phyloP scores from a whole-genome alignment of 1,140 invertebrate species.

The Oryzaephilus surinamensis region DNA sequence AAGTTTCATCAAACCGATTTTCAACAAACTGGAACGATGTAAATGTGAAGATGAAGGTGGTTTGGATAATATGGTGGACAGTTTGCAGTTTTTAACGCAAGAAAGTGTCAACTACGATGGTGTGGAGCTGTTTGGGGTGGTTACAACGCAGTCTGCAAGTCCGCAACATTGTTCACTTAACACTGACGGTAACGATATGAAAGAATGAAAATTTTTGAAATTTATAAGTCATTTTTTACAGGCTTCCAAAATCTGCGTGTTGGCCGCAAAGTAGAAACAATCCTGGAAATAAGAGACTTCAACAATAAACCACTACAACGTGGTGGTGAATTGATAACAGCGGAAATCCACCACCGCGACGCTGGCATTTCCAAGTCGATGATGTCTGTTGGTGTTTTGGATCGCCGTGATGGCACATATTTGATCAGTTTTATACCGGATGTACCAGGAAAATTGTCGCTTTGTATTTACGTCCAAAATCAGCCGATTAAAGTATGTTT shows the following conservation, averaged over 20 bases:
- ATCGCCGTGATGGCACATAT: constrained; percentile 51
- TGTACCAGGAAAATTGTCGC: constrained; percentile 44
- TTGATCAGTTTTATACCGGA: constrained; percentile 46
- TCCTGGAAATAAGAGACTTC: constrained; percentile 42
- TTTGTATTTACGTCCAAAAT: constrained; percentile 50
- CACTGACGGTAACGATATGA: constrained; percentile 38
- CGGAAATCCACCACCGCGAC: constrained; percentile 37
- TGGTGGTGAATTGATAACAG: constrained; percentile 40
- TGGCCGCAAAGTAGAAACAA: constrained; percentile 38
- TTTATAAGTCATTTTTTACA: constrained; percentile 7
- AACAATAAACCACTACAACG: constrained; percentile 42
- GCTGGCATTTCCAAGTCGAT: constrained; percentile 40
- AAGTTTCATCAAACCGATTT: constrained; percentile 48
- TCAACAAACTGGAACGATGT: constrained; percentile 50
- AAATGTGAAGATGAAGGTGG: constrained; percentile 32
- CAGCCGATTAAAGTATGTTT: constrained; percentile 46
- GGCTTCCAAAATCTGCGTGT: constrained; percentile 36
- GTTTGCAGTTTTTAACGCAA: constrained; percentile 40
- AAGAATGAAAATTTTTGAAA: not conserved
- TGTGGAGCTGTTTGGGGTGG: constrained; percentile 39
- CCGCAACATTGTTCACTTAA: constrained; percentile 42
- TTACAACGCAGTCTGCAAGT: constrained; percentile 47
- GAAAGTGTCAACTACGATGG: constrained; percentile 34
- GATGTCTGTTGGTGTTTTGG: constrained; percentile 41
- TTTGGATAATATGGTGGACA: constrained; percentile 36